These are phyloP conservation scores for Lamellibrachia columna DNA, from an alignment of 2,888 invertebrate genomes.

Conservation along the genomic window DNA sequence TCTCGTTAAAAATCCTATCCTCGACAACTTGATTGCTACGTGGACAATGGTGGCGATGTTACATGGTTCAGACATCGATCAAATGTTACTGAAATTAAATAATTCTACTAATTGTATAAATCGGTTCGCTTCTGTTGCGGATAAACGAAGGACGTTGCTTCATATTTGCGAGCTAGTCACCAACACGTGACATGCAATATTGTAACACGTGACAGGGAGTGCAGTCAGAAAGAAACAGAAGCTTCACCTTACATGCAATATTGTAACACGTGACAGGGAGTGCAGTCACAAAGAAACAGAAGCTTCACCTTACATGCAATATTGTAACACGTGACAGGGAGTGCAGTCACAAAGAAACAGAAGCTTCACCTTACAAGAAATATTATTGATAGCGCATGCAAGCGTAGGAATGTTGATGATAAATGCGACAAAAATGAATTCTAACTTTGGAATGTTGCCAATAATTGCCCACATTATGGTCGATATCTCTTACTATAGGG, in stretches of 20 bases:
- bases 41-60: background rate
- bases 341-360: background rate
- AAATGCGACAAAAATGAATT: background rate
- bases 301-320: background rate
- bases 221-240: background rate
- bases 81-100: background rate
- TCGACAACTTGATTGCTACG: background rate
- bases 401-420: background rate
- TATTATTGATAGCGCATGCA: background rate
- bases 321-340: background rate
- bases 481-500: background rate
- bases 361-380: background rate
- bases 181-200: background rate
- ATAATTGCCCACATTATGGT: background rate
- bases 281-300: background rate
- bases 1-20: background rate
- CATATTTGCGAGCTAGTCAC: background rate
- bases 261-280: background rate
- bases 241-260: background rate
- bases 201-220: background rate
- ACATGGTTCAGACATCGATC: background rate
- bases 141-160: background rate
- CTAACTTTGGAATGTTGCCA: background rate
- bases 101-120: background rate
- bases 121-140: background rate